These are phyloP conservation scores for Oriolus oriolus DNA, from an alignment of 2,113 vertebrate genomes.

Conservation along the genomic window DNA sequence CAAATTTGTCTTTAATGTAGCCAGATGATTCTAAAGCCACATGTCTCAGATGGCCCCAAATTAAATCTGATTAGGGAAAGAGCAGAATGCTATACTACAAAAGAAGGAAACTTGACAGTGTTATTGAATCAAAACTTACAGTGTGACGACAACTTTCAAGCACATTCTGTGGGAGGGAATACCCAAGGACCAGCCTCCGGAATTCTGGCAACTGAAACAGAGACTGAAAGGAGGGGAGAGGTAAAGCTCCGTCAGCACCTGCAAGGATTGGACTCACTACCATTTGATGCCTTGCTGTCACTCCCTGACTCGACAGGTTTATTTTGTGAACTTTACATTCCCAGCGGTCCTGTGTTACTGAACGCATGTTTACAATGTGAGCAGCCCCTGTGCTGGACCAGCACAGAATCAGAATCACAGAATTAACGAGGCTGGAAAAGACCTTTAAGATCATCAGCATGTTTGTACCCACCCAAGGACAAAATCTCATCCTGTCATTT, in stretches of 20 bases:
- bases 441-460: neutral
- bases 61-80: neutral
- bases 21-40: neutral
- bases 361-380: rapidly evolving
- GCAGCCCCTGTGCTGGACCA: neutral
- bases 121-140: conserved; percentile 71
- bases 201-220: conserved; percentile 94
- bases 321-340: neutral
- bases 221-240: conserved; percentile 75
- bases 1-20: neutral
- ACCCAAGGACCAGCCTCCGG: conserved; percentile 89
- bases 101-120: neutral
- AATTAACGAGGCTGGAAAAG: neutral
- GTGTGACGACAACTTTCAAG: conserved; percentile 82
- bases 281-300: neutral
- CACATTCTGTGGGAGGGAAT: conserved; percentile 80
- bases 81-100: neutral
- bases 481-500: neutral
- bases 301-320: neutral
- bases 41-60: neutral
- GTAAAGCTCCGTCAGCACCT: neutral
- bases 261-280: neutral
- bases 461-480: rapidly evolving
- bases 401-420: neutral
- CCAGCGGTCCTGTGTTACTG: rapidly evolving